Base-by-base conservation (phyloP, 2,888 invertebrate genomes). In the Metacarcinus magister region DNA sequence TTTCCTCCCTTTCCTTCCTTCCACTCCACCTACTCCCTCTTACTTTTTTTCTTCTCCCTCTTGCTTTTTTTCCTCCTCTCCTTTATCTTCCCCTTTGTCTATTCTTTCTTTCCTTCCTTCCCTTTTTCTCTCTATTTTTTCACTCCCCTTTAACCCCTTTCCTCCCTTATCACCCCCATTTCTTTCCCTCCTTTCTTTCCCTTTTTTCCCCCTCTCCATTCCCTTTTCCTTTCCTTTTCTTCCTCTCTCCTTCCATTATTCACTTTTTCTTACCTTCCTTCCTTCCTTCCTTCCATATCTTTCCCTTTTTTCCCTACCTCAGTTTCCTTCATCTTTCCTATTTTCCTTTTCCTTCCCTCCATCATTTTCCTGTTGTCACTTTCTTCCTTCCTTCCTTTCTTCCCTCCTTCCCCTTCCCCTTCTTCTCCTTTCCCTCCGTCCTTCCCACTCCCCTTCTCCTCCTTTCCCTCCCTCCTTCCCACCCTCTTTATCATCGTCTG, bases 271-370 rank as follows among this genome's bases (percentile, higher is more conserved):
- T 32, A 92, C 82, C 23, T 28, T 46, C 67, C 44, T 32, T 95
- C 48, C n/a, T 28, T 82, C 39, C 43, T 75, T 43, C 87, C 48
- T 23, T 48, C 92, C 44, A 39, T 92, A 60, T 13, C 95, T 75
- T 46, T 75, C 46, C 46, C n/a, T 75, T 75, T 67, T 82, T 32
- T 44, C 82, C 19, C 75, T 92, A 10, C 32, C 23, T 75, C 75
- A 19, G 19, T 67, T 23, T 19, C 23, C 67, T 67, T 67, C 46
- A n/a, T 43, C 28, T 67, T 75, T 46, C 75, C n/a, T 82, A 32
- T 10, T 10, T 16, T 39, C 44, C 48, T 92, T 39, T 67, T 39
- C 32, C 60, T 90, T 67, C 48, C 43, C 90, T 46, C 54, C 67
- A 43, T 46, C 89, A 46, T 43, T 67, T 92, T n/a, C 43, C 44